A percentile compares a stretch with the other conserved stretches of the same genome.
Conservation (phyloP, 2,888 invertebrate genomes). For the Ornithoptera alexandrae region DNA sequence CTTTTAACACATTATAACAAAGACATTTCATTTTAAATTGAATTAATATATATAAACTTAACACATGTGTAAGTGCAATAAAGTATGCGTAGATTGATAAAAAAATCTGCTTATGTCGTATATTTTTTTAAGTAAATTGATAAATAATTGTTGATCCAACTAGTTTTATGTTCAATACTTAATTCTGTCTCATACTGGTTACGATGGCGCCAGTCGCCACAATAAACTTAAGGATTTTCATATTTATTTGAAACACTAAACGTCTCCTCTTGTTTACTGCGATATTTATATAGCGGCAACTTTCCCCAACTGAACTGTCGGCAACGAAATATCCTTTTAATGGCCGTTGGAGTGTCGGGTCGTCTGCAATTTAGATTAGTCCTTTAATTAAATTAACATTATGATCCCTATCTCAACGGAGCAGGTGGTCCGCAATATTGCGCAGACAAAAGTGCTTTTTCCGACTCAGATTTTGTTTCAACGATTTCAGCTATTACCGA, state of each 20-base stretch:
- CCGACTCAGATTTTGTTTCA: slow-evolving; percentile 41
- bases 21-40: too few species aligned
- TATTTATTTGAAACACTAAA: slow-evolving; percentile 41
- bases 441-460: slow-evolving; percentile 62
- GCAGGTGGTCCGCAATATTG: slow-evolving; percentile 76
- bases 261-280: slow-evolving; percentile 59
- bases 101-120: too few species aligned
- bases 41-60: too few species aligned
- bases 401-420: slow-evolving; percentile 75
- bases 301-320: slow-evolving; percentile 69
- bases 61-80: too few species aligned
- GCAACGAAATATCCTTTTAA: slow-evolving; percentile 78
- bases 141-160: too few species aligned
- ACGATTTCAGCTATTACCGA: slow-evolving; percentile 34
- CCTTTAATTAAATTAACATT: slow-evolving; percentile 81
- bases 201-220: slow-evolving; percentile 11
- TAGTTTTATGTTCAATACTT: neutral
- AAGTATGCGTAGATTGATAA: too few species aligned
- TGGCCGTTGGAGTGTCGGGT: slow-evolving; percentile 75
- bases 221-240: slow-evolving; percentile 25
- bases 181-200: neutral
- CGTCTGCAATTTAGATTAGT: slow-evolving; percentile 81
- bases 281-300: slow-evolving; percentile 71
- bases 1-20: too few species aligned
- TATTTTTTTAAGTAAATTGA: too few species aligned